phyloP scores from a whole-genome alignment of 2,113 vertebrate genomes.

The Danio rerio region DNA sequence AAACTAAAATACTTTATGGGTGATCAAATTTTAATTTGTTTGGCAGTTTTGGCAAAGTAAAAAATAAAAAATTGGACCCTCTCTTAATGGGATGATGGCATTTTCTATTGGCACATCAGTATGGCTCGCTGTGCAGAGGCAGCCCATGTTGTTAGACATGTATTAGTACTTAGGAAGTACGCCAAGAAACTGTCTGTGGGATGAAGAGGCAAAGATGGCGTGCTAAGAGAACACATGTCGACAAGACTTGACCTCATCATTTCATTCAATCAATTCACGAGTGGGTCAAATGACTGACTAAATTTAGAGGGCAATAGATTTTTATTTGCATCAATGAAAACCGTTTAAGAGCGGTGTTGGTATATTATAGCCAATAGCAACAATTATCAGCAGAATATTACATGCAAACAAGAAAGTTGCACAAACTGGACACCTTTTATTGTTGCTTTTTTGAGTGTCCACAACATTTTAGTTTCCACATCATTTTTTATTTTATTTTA shows the following conservation, averaged over 20 bases:
- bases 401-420: not conserved
- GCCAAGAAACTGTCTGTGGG: conserved; percentile 34
- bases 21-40: not conserved
- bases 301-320: conserved; percentile 29
- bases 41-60: not conserved
- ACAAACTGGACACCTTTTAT: not conserved
- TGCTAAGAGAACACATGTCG: conserved; percentile 42
- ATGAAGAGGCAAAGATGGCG: conserved; percentile 28
- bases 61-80: not conserved
- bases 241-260: conserved; percentile 39
- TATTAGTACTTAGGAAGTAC: conserved; percentile 30
- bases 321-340: conserved; percentile 19
- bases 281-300: conserved; percentile 29
- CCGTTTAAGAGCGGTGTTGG: not conserved
- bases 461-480: too few relatives aligned
- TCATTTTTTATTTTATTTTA: too few relatives aligned
- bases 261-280: conserved; percentile 10
- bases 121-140: conserved; percentile 32
- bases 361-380: not conserved
- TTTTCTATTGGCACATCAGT: conserved; percentile 36
- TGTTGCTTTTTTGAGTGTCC: too few relatives aligned
- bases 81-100: conserved; percentile 17
- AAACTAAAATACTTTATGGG: not conserved
- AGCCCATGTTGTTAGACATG: conserved; percentile 49
- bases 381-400: not conserved